A percentile compares a stretch with the other conserved stretches of the same genome.
These are phyloP conservation scores for Cryptomyrus ogoouensis DNA, from an alignment of 2,113 vertebrate genomes.

Conservation along the genomic window DNA sequence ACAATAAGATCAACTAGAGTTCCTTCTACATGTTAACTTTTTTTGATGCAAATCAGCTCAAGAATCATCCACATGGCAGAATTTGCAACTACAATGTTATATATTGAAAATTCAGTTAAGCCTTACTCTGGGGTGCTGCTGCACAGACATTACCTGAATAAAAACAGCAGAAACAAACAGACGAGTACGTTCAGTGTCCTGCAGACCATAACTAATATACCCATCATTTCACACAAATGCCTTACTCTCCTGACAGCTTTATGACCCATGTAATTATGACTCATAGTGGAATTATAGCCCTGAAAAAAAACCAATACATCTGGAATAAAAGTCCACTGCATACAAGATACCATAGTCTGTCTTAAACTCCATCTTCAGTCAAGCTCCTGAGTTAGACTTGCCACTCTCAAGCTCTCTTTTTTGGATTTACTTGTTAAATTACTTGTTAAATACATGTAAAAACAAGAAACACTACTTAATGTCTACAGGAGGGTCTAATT, in stretches of 20 bases:
- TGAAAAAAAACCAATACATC: background rate
- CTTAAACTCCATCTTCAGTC: background rate
- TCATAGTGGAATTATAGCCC: background rate
- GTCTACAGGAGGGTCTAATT: background rate
- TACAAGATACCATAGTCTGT: background rate
- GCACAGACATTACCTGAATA: background rate
- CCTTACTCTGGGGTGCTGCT: background rate
- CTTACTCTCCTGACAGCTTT: background rate
- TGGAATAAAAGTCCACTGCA: background rate
- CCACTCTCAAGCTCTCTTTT: background rate
- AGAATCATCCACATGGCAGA: background rate
- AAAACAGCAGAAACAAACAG: background rate
- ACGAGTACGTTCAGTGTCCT: background rate
- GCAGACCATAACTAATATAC: background rate
- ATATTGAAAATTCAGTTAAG: background rate
- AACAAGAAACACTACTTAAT: background rate
- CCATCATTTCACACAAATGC: background rate
- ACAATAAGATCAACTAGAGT: background rate
- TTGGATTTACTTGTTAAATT: background rate
- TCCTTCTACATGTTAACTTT: background rate
- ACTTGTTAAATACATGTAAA: background rate
- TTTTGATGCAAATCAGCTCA: background rate
- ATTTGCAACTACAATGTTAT: background rate
- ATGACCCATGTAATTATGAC: background rate
- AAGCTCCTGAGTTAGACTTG: background rate